Evolutionary conservation across 2,797 vertebrate species (phyloP).

Genomic region (Sciurus carolinensis): DNA sequence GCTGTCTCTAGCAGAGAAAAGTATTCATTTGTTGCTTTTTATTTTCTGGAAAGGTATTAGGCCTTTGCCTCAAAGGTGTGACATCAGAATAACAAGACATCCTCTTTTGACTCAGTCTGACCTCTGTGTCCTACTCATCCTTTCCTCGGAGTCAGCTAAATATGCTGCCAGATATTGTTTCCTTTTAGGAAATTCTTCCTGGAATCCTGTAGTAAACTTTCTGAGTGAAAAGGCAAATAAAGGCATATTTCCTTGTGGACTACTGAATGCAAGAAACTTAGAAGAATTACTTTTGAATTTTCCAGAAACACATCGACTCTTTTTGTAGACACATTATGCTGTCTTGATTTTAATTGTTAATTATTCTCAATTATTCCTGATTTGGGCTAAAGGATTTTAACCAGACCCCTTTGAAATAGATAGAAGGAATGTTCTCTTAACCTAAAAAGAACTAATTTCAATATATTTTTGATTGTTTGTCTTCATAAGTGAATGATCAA

Average conservation of each 20-base stretch:
- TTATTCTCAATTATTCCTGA: conserved; percentile 67
- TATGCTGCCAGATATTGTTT: conserved; percentile 88
- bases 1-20: conserved; percentile 76
- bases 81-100: conserved; percentile 85
- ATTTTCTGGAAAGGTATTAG: conserved; percentile 88
- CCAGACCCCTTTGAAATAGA: conserved; percentile 49
- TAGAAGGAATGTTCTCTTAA: neutral
- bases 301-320: conserved; percentile 86
- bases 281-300: conserved; percentile 84
- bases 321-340: conserved; percentile 82
- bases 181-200: conserved; percentile 89
- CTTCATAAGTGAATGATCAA: conserved; percentile 52
- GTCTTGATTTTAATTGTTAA: conserved; percentile 77
- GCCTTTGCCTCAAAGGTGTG: conserved; percentile 87
- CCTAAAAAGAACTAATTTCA: neutral
- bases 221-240: conserved; percentile 88
- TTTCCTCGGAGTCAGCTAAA: conserved; percentile 85
- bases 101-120: conserved; percentile 86
- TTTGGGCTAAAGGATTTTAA: conserved; percentile 65
- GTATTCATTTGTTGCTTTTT: conserved; percentile 74
- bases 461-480: conserved; percentile 36
- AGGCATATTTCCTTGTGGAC: conserved; percentile 88
- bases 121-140: conserved; percentile 87
- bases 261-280: conserved; percentile 83
- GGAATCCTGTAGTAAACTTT: conserved; percentile 88